Base-by-base conservation (phyloP, 2,113 vertebrate genomes). In the Urocolius indicus region DNA sequence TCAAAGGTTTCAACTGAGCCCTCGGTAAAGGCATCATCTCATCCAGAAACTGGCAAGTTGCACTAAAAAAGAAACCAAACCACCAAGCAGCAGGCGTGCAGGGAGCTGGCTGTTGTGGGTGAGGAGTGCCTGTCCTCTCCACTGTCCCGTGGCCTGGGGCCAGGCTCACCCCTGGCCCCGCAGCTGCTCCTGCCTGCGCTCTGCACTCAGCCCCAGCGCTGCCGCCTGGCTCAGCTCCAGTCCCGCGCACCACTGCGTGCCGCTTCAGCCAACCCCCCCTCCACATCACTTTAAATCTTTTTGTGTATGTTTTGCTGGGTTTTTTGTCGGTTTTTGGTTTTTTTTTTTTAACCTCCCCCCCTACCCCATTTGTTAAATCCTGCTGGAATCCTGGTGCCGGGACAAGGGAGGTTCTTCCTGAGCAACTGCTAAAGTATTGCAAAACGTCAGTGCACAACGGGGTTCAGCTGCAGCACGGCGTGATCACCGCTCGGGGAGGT, bases 401-500 rank as follows among this genome's bases (percentile, higher is more conserved):
- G 96, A 93, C 92, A 80, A 80, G 96, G 97, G 97, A 97, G 90
- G 87, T 89, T 84, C 87, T 97, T 95, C 97, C 97, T 97, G 97
- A 98, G 98, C 98, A 96, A 98, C 96, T 96, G 97, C 97, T 96
- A 97, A 97, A 98, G 98, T 97, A 96, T 97, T 95, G 98, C 96
- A 96, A 97, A 97, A 97, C 98, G 97, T 95, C 95, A 97, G 98
- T 98, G 98, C 98, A 98, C 98, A 98, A 95, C 96, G 87, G 67
- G 94, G 96, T 96, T 94, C 84, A 90, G 94, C 66, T 4, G 18
- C 49, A 20, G 55, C 59, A 57, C 34, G 45, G 86, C 84, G 19
- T 51, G 27, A 76, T 99, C 99, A 99, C 97, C 99, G 98, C 92
- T 99, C 99, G 0, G 99, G 99, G 21, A 99, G 98, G 97, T 99